Evolutionary conservation across 1,140 invertebrate species (phyloP), one percentile per base, ranked within the genome.

Genomic region (Caenorhabditis tropicalis): DNA sequence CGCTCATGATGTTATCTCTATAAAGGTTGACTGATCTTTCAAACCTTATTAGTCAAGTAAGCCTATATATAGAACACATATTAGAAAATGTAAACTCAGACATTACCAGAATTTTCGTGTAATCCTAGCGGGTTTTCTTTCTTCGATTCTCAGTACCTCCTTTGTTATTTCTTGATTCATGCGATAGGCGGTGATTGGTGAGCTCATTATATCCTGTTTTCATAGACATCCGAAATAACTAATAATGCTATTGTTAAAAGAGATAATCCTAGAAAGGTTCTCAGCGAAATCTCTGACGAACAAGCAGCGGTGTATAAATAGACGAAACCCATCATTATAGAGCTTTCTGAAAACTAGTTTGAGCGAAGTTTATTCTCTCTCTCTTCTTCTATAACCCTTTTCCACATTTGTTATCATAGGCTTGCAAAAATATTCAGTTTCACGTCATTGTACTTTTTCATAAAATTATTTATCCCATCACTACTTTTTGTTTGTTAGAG

Each of bases 161-260:
- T 27, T 56, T 27, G 53, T 56, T 24, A n/a, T 10, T 10, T 27
- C 24, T 24, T 10, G 9, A 56, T 27, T 27, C 19, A 31, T 33
- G 58, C 58, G 21, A 65, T 60, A 58, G 48, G 24, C 79, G 86
- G 79, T 29, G 74, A 27, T 21, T 6, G 12, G 16, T 82, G 49
- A 16, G n/a, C n/a, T n/a, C n/a, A 27, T 24, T 24, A 6, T 10
- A 27, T 21, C n/a, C n/a, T 16, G 15, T 15, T 51, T 51, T 51
- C n/a, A 2, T 27, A 10, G 29, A 27, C 21, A 65, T 21, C 36
- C 16, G n/a, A 65, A 33, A 33, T n/a, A 65, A 31, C 4, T 43
- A 29, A 74, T 74, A 74, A 74, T 31, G 65, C 65, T 74, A 74
- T 74, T 74, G 65, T 74, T 24, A 74, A 74, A 43, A 43, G 36